phyloP scores from a whole-genome alignment of 2,888 invertebrate genomes.

The Panopea generosa region DNA sequence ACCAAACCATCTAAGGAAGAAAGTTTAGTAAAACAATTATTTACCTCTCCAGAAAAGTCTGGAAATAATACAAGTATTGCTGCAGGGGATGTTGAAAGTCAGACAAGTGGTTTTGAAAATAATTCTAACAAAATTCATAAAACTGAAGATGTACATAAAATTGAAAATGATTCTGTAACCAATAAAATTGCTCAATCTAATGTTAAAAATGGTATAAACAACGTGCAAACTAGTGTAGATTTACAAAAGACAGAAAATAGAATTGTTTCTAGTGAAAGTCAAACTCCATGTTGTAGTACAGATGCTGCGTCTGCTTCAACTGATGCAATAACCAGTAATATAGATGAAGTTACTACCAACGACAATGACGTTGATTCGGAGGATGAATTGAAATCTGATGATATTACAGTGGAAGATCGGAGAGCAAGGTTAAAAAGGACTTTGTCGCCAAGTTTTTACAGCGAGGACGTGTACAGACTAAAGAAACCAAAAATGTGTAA shows the following conservation, averaged over 20 bases:
- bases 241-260: neutral
- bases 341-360: neutral
- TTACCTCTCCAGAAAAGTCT: too few relatives aligned
- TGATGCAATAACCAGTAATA: neutral
- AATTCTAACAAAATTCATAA: too few relatives aligned
- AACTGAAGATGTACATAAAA: neutral
- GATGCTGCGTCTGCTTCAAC: neutral
- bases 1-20: neutral
- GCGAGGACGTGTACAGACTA: constrained; percentile 60
- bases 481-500: constrained; percentile 26
- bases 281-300: constrained; percentile 42
- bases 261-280: constrained; percentile 32
- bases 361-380: constrained; percentile 35
- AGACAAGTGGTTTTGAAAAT: too few relatives aligned
- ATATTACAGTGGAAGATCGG: constrained; percentile 51
- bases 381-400: constrained; percentile 31
- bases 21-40: too few relatives aligned
- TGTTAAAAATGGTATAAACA: neutral
- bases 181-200: neutral
- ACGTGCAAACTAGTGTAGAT: neutral
- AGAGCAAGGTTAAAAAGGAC: constrained; percentile 55
- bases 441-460: constrained; percentile 73
- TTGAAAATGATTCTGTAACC: neutral
- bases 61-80: too few relatives aligned
- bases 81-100: too few relatives aligned